A percentile compares a stretch with the other conserved stretches of the same genome.
Evolutionary conservation across 2,888 invertebrate genomes (phyloP).

Genomic region (Diadegma fenestrale): DNA sequence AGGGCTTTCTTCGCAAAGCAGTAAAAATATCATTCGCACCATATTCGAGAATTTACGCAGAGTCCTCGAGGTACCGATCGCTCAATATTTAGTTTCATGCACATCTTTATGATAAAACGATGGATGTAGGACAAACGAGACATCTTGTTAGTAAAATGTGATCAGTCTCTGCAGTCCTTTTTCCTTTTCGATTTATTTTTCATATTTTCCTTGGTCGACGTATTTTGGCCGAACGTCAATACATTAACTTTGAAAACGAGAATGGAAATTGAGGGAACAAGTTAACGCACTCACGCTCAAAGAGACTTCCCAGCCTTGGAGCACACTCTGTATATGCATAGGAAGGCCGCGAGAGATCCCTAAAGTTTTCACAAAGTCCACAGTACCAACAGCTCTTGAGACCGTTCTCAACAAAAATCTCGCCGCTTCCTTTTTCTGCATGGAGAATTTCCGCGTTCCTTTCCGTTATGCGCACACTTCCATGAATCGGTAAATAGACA

Average conservation of each 20-base stretch:
- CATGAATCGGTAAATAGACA: constrained; percentile 1
- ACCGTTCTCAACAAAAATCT: constrained; percentile 29
- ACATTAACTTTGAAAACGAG: too few species aligned
- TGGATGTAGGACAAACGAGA: background rate
- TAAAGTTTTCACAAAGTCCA: constrained; percentile 44
- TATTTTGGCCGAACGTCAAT: too few species aligned
- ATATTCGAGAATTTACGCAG: background rate
- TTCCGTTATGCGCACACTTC: constrained; percentile 13
- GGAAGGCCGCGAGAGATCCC: constrained; percentile 27
- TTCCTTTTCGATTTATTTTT: background rate
- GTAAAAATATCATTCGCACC: background rate
- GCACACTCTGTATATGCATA: background rate
- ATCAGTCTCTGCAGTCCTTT: constrained; percentile 7
- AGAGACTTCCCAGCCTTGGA: constrained; percentile 27
- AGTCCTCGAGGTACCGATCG: background rate
- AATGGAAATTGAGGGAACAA: constrained; percentile 28
- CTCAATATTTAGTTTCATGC: background rate
- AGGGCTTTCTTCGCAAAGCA: background rate
- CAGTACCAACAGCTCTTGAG: constrained; percentile 28
- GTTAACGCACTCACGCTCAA: constrained; percentile 41
- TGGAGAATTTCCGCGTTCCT: background rate
- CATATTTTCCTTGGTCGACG: too few species aligned
- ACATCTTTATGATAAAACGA: too few species aligned
- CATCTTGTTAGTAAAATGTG: constrained; percentile 48
- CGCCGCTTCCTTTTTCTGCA: constrained; percentile 19